Evolutionary conservation across 1,140 invertebrate species (phyloP).

Genomic region (Chlorops oryzae): DNA sequence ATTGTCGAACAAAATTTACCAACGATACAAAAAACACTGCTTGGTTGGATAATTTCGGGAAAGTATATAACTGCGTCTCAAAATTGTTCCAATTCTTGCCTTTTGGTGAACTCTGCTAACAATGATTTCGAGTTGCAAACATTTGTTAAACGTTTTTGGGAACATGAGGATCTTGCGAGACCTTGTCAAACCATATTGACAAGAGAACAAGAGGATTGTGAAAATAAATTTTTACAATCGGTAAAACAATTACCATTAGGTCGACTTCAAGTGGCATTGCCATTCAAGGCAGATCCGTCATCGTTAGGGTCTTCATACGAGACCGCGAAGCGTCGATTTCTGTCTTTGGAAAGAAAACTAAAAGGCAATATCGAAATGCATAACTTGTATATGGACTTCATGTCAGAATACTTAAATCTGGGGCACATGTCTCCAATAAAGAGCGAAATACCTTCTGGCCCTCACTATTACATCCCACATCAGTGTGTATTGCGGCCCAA

Average conservation of each 20-base stretch:
- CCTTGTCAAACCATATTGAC: not conserved
- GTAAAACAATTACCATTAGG: slow-evolving; percentile 6
- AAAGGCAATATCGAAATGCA: slow-evolving; percentile 20
- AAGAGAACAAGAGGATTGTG: slow-evolving; percentile 20
- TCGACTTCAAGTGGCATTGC: slow-evolving; percentile 20
- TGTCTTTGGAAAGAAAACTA: slow-evolving; percentile 31
- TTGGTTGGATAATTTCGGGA: too few relatives aligned
- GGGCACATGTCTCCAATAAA: slow-evolving; percentile 39
- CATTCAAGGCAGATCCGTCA: slow-evolving; percentile 17
- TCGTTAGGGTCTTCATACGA: slow-evolving; percentile 32
- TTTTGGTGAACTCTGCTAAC: too few relatives aligned
- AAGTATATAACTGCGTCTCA: too few relatives aligned
- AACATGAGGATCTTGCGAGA: too few relatives aligned
- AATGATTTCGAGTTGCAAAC: too few relatives aligned
- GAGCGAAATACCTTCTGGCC: slow-evolving; percentile 18
- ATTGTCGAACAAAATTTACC: slow-evolving; percentile 26
- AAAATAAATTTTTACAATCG: slow-evolving; percentile 4
- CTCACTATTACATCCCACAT: slow-evolving; percentile 25
- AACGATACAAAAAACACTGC: slow-evolving; percentile 21
- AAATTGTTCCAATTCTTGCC: too few relatives aligned
- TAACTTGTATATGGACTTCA: slow-evolving; percentile 20
- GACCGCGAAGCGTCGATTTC: slow-evolving; percentile 27
- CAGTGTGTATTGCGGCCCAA: not conserved
- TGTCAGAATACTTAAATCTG: slow-evolving; percentile 37
- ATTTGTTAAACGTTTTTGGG: too few relatives aligned